Evolutionary conservation across 2,797 vertebrate genomes (phyloP), one percentile per base, ranked within the genome.

Genomic region (Anabas testudineus): DNA sequence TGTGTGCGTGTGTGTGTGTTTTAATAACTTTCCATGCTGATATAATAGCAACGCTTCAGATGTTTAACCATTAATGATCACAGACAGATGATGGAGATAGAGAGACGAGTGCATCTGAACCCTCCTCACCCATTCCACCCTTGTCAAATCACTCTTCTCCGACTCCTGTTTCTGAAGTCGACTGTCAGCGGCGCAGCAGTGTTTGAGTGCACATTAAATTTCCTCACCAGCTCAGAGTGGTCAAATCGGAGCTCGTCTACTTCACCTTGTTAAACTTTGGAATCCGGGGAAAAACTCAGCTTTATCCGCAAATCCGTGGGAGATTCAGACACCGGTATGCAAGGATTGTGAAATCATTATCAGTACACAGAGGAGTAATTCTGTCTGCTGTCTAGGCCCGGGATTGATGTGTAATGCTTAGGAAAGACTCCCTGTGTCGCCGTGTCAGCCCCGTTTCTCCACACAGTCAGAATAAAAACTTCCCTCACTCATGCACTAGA

Each of bases 11-110:
- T 21, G 55, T 41, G 79, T 54, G 78, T 57, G 72, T 58, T 93
- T 92, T 93, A 92, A 93, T 93, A 92, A 94, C 87, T 90, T 91
- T 84, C 77, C 80, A 75, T 74, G 87, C 84, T 90, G 77, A 84
- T 88, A 89, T 88, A 88, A 90, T 85, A 73, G 81, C 81, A 80
- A 86, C 81, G 88, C 89, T 87, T 90, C 87, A 89, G 73, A 88
- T 86, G 84, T 89, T 93, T 87, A 87, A 90, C 86, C 84, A 85
- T 87, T 88, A 86, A 88, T 88, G 87, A 92, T 81, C 87, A 77
- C 73, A 81, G 88, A 91, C 89, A 83, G 85, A 89, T 86, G 87
- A 86, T 36, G 73, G 79, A 83, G 90, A 91, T 86, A 87, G 78
- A 79, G 69, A 68, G 87, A 71, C 73, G 57, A 76, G 76, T 5